Evolutionary conservation across 1,140 invertebrate genomes (phyloP), one percentile per base, ranked within the genome.

Genomic region (Bombus picipes): DNA sequence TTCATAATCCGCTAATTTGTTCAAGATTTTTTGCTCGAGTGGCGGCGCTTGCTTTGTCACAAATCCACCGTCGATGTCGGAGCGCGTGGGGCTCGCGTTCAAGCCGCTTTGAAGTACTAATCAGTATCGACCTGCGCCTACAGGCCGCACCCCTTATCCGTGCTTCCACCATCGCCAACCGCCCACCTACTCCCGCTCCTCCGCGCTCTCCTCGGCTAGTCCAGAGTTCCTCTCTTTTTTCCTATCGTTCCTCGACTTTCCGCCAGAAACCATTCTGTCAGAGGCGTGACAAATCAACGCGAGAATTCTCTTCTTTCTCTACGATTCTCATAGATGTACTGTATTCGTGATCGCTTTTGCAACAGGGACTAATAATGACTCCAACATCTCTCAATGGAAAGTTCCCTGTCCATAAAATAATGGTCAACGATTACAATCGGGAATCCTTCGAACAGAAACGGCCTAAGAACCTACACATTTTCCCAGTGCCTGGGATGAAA

Each of bases 41-140:
- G 86, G 77, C 90, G 85, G 72, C 89, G 82, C 87, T 86, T 81
- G 80, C 84, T 90, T 92, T 87, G 86, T 91, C 87, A 87, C 86
- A 87, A 92, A 92, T 87, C 74, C 74, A 71, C 57, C 89, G 83
- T 81, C 87, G 88, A 92, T 89, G 87, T 74, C 84, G 80, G 80
- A 89, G 83, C 89, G 88, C 81, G 88, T 81, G 81, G 89, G 87
- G 83, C 65, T 71, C 80, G 81, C 37, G 70, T 43, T 78, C 66
- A 85, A 83, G 86, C 71, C 77, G 91, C 93, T 94, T 94, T 94
- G 91, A 95, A 94, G 94, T 94, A 94, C 92, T 95, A 94, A 94
- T 95, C 92, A 94, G 92, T 94, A 94, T 94, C 92, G 93, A 94
- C 91, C 91, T 91, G 81, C 86, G 86, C 86, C 87, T 89, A 88